Percentiles rank a stretch among this genome's conserved stretches.
Evolutionary conservation across 2,113 vertebrate genomes (phyloP).

Genomic region (Lates calcarifer): DNA sequence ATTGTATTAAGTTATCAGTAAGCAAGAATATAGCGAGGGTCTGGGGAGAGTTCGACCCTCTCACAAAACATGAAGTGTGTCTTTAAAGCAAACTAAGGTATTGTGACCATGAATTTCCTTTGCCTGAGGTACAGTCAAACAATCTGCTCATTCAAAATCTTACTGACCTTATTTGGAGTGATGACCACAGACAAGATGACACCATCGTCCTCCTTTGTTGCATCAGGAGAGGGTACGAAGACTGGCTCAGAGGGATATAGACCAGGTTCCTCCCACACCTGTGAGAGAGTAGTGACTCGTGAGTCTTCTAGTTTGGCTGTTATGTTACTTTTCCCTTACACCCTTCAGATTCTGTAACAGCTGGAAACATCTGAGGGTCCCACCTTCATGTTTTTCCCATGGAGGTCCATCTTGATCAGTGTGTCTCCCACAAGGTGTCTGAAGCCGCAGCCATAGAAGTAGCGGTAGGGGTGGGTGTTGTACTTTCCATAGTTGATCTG

Average conservation of each 20-base stretch:
- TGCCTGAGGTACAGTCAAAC: neutral
- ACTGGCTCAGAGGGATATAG: conserved; percentile 92
- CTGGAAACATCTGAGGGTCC: neutral
- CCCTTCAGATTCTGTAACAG: neutral
- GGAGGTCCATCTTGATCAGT: conserved; percentile 89
- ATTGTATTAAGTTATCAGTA: neutral
- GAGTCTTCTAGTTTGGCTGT: neutral
- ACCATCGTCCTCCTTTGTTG: conserved; percentile 88
- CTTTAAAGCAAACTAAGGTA: neutral
- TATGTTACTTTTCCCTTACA: neutral
- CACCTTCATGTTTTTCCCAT: conserved; percentile 88
- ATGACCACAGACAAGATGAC: conserved; percentile 91
- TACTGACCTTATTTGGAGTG: conserved; percentile 88
- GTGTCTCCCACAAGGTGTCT: conserved; percentile 89
- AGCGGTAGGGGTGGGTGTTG: conserved; percentile 87
- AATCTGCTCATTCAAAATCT: neutral
- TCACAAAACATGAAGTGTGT: neutral
- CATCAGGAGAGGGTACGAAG: conserved; percentile 88
- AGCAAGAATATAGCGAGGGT: too few species aligned
- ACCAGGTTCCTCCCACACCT: conserved; percentile 91
- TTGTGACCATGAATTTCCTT: too few species aligned
- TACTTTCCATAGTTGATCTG: conserved; percentile 89
- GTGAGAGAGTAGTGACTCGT: neutral
- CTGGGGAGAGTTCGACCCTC: neutral
- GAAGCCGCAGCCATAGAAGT: conserved; percentile 92